Base-by-base conservation (phyloP, 2,888 invertebrate species). In the Apotomis turbidana region DNA sequence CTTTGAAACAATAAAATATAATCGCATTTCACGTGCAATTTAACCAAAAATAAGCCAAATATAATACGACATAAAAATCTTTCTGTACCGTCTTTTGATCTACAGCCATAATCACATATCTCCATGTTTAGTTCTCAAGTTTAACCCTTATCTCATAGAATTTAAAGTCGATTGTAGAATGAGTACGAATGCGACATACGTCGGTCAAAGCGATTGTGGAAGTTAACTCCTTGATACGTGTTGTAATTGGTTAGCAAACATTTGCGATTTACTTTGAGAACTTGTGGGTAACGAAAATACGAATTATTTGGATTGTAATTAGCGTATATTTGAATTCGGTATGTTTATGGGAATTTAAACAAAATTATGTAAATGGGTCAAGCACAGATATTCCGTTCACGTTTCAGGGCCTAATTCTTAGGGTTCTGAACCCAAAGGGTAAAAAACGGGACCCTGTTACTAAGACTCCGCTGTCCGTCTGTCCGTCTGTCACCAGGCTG, bases 211-310 rank as follows among this genome's bases (percentile, higher is more conserved):
- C 15, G 3, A 13, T 12, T 5, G 38, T 57, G 3, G 38, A 54
- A 27, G 13, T 59, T 0, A 8, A 41, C 15, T 55, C 54, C 54
- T 4, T 49, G 49, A 27, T 64, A 44, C 5, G 38, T 64, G 64
- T 12, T 52, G 52, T 63, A 54, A 63, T 63, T 63, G 52, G 41
- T 41, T 63, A 41, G 10, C 64, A 64, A 55, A 55, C 54, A 55
- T 44, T 54, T 41, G 44, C 15, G 12, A 55, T 63, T 41, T 36
- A 15, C 15, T 15, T 44, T 64, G 52, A 5, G 10, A 15, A 44
- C n/a, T 38, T 6, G 49, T 12, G 49, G 46, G 36, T 61, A 61
- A 63, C 63, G 6, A 41, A 64, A 59, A 41, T 59, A 44, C 41
- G 41, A 59, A 44, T 59, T 12, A 44, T 44, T 58, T 38, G 6